Conservation (phyloP, 2,797 vertebrate genomes). For the Balearica regulorum region DNA sequence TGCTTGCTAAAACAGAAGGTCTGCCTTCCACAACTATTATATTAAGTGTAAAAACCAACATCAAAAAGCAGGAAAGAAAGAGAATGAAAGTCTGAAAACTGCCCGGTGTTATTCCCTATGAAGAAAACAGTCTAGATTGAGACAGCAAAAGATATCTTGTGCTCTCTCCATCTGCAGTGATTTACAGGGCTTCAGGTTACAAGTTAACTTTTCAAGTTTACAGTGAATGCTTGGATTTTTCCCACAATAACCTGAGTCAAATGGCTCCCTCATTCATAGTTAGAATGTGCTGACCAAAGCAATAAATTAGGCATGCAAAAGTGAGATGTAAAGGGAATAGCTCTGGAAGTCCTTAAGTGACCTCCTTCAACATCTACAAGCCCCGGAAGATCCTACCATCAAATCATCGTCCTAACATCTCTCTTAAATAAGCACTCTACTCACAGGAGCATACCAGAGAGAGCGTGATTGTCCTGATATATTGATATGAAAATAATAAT, state of each 20-base stretch:
- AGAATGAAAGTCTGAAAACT: background rate
- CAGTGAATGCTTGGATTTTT: background rate
- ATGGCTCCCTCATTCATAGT: background rate
- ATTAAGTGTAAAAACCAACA: background rate
- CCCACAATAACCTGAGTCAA: background rate
- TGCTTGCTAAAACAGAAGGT: background rate
- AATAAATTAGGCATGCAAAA: background rate
- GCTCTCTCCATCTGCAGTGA: background rate
- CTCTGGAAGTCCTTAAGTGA: background rate
- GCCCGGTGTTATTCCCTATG: background rate
- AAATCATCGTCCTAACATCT: background rate
- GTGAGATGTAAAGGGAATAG: background rate
- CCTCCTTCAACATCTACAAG: background rate
- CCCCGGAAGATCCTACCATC: background rate
- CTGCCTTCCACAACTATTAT: background rate
- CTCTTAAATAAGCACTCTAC: background rate
- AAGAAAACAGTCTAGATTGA: background rate
- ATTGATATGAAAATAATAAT: background rate
- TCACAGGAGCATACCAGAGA: background rate
- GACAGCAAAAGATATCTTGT: background rate
- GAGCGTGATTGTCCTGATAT: background rate
- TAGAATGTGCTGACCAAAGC: background rate
- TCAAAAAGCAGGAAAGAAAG: background rate
- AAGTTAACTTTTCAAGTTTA: background rate
- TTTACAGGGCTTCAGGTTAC: constrained; percentile 6